These are phyloP conservation scores for Tenthredo mesomela DNA, from an alignment of 2,888 invertebrate species.

Conservation along the genomic window DNA sequence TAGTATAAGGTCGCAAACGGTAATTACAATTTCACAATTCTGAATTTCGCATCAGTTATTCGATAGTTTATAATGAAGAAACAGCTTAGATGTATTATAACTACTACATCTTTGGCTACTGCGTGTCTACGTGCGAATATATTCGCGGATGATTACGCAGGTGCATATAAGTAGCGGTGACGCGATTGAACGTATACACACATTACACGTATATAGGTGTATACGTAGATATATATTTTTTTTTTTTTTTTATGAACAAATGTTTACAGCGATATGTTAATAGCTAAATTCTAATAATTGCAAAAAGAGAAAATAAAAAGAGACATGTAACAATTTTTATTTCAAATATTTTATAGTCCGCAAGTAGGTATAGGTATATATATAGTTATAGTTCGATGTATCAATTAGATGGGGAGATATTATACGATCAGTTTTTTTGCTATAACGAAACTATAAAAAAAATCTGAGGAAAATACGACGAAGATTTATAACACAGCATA, in stretches of 20 bases:
- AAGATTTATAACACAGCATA: conserved; percentile 23
- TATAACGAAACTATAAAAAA: not conserved
- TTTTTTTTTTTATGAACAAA: no score
- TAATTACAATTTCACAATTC: not conserved
- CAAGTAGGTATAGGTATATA: no score
- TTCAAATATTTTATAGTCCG: no score
- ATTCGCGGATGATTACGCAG: conserved; percentile 2
- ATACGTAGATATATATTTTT: not conserved
- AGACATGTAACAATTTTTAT: no score
- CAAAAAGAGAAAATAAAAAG: no score
- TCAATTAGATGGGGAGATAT: no score
- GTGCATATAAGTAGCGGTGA: conserved; percentile 13
- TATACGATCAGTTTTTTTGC: not conserved
- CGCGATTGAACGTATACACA: not conserved
- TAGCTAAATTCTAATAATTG: no score
- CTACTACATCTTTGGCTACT: not conserved
- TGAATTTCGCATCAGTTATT: not conserved
- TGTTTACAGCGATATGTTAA: no score
- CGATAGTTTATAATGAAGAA: not conserved
- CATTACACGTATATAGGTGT: not conserved
- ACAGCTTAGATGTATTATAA: not conserved
- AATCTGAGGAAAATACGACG: not conserved
- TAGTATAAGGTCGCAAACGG: not conserved
- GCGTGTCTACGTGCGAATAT: not conserved
- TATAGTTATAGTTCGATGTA: no score